These are phyloP conservation scores for Phymatocera aterrima DNA, from an alignment of 2,888 invertebrate genomes.

Conservation along the genomic window DNA sequence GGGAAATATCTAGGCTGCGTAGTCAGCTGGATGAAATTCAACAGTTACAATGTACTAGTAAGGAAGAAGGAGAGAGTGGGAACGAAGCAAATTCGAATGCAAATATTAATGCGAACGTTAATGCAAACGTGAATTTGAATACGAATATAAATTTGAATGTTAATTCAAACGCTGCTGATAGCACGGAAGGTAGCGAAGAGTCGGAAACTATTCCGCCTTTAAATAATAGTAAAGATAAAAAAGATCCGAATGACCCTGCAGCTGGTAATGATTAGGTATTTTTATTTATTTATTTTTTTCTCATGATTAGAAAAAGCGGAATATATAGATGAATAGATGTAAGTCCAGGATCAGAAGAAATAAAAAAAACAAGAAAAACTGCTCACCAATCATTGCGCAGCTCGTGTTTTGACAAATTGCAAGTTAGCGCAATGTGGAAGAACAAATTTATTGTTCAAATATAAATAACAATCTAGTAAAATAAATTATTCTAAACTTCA, in stretches of 20 bases:
- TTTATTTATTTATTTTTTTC: constrained; percentile 56
- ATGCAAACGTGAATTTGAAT: constrained; percentile 66
- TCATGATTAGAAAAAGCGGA: constrained; percentile 43
- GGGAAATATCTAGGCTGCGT: constrained; percentile 66
- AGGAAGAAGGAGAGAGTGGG: constrained; percentile 47
- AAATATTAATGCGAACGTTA: constrained; percentile 43
- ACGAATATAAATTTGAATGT: constrained; percentile 51
- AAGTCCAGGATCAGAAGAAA: constrained; percentile 6
- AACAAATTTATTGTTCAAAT: constrained; percentile 41
- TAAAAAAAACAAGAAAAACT: constrained; percentile 23
- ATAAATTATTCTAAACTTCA: constrained; percentile 61
- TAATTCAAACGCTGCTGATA: constrained; percentile 66
- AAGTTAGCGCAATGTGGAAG: constrained; percentile 13
- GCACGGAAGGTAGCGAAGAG: constrained; percentile 66
- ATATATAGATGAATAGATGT: constrained; percentile 5
- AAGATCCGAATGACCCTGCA: constrained; percentile 44
- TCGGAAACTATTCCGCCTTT: constrained; percentile 54
- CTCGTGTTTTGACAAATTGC: constrained; percentile 58
- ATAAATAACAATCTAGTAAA: constrained; percentile 38
- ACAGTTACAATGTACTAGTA: constrained; percentile 52
- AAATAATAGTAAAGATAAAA: constrained; percentile 54
- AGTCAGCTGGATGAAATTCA: constrained; percentile 62
- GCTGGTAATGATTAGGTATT: constrained; percentile 64
- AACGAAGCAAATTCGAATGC: constrained; percentile 28
- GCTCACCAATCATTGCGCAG: constrained; percentile 62